Conservation (phyloP, 2,888 invertebrate species). For the Drosophila niveifrons region DNA sequence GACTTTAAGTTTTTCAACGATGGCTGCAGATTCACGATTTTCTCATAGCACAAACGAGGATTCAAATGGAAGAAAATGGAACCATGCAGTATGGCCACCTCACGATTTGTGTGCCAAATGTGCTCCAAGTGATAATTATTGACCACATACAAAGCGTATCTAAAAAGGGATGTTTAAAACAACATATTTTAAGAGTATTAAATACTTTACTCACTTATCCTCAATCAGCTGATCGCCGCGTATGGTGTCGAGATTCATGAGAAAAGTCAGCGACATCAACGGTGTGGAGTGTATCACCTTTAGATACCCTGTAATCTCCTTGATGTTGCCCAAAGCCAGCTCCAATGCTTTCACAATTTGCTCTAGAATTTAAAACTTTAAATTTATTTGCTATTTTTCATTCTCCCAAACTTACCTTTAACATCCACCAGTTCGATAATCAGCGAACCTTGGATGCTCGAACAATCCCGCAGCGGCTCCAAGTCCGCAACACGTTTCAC, state of each 20-base stretch:
- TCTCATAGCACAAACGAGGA: constrained; percentile 89
- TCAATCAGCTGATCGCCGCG: constrained; percentile 86
- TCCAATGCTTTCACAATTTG: constrained; percentile 86
- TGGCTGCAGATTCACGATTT: constrained; percentile 87
- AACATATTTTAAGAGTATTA: too few relatives aligned
- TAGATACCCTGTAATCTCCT: constrained; percentile 89
- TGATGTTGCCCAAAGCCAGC: constrained; percentile 87
- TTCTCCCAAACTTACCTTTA: constrained; percentile 58
- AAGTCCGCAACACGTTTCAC: constrained; percentile 66
- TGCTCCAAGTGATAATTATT: constrained; percentile 90
- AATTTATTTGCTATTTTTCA: background rate
- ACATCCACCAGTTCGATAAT: constrained; percentile 86
- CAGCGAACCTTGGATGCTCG: constrained; percentile 89
- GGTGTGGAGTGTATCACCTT: constrained; percentile 88
- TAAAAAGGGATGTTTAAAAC: constrained; percentile 31
- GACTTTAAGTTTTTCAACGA: constrained; percentile 55
- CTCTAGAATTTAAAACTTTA: constrained; percentile 50
- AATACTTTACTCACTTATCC: constrained; percentile 67
- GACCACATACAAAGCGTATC: constrained; percentile 87
- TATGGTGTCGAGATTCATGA: constrained; percentile 88
- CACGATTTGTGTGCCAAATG: constrained; percentile 86
- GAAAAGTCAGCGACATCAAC: constrained; percentile 88
- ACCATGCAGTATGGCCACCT: constrained; percentile 87
- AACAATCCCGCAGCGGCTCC: constrained; percentile 88
- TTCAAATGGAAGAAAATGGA: constrained; percentile 90